These are phyloP conservation scores for Psilopsiagon aurifrons DNA, from an alignment of 2,113 vertebrate genomes.

Conservation along the genomic window DNA sequence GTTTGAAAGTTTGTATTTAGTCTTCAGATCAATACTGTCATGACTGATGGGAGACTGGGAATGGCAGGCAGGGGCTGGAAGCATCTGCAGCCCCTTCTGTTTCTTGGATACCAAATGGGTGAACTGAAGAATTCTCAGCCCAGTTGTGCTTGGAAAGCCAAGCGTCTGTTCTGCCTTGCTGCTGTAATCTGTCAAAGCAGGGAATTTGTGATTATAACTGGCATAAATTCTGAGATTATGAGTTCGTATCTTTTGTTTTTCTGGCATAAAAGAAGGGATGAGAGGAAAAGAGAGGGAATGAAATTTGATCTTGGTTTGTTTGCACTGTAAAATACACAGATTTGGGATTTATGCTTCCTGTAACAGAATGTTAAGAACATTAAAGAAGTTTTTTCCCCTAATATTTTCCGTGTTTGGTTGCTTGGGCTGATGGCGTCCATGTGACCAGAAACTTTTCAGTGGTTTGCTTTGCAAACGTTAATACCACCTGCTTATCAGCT, in stretches of 20 bases:
- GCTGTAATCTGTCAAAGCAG: constrained; percentile 29
- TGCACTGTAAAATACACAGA: neutral
- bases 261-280: neutral
- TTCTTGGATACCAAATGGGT: constrained; percentile 48
- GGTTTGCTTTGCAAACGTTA: constrained; percentile 2
- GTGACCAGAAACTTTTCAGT: neutral
- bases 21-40: neutral
- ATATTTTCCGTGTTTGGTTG: neutral
- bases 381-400: neutral
- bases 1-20: constrained; percentile 31
- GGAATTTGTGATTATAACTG: constrained; percentile 2
- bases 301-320: neutral
- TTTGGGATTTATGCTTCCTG: neutral
- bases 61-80: constrained; percentile 2
- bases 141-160: constrained; percentile 42
- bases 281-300: neutral
- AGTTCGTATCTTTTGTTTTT: constrained; percentile 4
- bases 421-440: neutral
- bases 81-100: constrained; percentile 50
- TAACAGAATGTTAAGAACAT: neutral
- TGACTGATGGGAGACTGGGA: neutral
- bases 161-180: constrained; percentile 12
- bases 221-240: neutral
- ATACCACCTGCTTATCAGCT: constrained; percentile 1
- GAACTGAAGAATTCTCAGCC: constrained; percentile 17